These are phyloP conservation scores for Anneissia japonica DNA, from an alignment of 35 echinoderm and acorn worm genomes.

Conservation along the genomic window DNA sequence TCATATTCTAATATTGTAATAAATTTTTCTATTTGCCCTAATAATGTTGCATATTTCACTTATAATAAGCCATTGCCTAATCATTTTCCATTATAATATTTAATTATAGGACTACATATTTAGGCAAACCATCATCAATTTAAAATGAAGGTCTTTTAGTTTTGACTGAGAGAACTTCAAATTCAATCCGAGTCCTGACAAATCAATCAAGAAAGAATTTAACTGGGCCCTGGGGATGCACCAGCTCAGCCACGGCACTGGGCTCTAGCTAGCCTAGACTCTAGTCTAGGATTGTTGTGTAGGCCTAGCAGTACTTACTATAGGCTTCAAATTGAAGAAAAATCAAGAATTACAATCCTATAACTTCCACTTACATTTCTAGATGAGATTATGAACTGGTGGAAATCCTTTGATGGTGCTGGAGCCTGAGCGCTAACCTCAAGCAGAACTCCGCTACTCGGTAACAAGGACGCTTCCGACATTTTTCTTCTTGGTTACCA, in stretches of 20 bases:
- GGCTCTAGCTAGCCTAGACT: background rate
- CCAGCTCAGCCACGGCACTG: background rate
- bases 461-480: constrained; percentile 30
- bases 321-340: background rate
- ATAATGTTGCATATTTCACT: too few species aligned
- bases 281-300: background rate
- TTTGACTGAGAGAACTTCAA: too few species aligned
- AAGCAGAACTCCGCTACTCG: constrained; percentile 50
- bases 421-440: constrained; percentile 68
- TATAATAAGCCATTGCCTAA: too few species aligned
- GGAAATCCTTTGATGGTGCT: constrained; percentile 78
- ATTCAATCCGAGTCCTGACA: too few species aligned
- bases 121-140: too few species aligned
- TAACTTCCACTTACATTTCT: constrained; percentile 22
- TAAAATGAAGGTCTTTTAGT: too few species aligned
- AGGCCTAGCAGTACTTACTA: background rate
- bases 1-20: too few species aligned
- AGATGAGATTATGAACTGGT: constrained; percentile 31
- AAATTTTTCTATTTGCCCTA: too few species aligned
- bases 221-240: background rate
- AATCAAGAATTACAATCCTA: background rate
- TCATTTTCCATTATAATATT: too few species aligned
- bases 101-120: too few species aligned
- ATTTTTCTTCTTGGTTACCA: background rate
- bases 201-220: background rate